These are phyloP conservation scores for Aphis gossypii DNA, from an alignment of 1,140 invertebrate species.

Conservation along the genomic window DNA sequence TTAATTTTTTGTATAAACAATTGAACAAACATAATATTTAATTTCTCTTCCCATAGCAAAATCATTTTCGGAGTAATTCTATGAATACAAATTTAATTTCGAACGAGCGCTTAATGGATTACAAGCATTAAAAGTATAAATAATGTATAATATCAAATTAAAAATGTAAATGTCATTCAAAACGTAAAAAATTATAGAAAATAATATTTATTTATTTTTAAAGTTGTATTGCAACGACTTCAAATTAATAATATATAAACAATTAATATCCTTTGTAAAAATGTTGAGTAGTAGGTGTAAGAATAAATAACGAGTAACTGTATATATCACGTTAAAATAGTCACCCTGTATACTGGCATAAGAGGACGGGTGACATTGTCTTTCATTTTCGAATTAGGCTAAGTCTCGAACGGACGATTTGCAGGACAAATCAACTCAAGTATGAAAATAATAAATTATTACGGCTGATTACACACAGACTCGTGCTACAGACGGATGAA, in stretches of 20 bases:
- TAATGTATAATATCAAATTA: neutral
- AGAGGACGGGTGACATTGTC: neutral
- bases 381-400: neutral
- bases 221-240: neutral
- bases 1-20: neutral
- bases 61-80: neutral
- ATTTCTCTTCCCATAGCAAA: neutral
- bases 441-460: slow-evolving; percentile 35
- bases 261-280: too few species aligned
- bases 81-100: neutral
- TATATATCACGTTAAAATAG: neutral
- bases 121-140: neutral
- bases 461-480: slow-evolving; percentile 21
- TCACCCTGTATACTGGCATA: neutral
- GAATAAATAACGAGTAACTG: neutral
- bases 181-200: neutral
- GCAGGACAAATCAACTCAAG: neutral
- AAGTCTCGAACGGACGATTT: neutral
- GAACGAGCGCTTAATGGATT: neutral
- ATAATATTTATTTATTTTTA: neutral
- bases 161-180: neutral
- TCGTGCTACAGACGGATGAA: neutral
- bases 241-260: neutral
- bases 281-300: neutral
- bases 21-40: neutral